A percentile compares a stretch with the other conserved stretches of the same genome.
Conservation (phyloP, 2,113 vertebrate species). For the Jaculus jaculus region DNA sequence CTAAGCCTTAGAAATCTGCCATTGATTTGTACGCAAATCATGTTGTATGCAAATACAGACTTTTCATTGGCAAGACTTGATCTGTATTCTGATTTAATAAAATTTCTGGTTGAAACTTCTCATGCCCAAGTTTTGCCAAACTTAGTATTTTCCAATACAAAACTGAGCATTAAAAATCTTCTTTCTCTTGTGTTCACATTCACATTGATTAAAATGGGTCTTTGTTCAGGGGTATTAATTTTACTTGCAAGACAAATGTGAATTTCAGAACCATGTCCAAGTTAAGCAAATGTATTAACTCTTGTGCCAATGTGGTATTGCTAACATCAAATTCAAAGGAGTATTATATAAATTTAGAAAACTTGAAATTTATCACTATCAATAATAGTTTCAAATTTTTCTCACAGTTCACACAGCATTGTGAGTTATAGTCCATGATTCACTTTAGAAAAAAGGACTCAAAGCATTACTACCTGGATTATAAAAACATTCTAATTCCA, state of each 20-base stretch:
- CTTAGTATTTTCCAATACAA: background rate
- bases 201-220: background rate
- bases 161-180: background rate
- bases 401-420: background rate
- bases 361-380: background rate
- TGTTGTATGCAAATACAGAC: conserved; percentile 1
- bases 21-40: background rate
- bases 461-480: background rate
- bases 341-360: conserved; percentile 1
- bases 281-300: conserved; percentile 23
- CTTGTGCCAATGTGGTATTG: background rate
- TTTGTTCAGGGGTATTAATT: background rate
- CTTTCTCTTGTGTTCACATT: conserved; percentile 11
- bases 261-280: background rate
- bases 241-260: background rate
- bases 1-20: background rate
- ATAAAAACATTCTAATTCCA: conserved; percentile 13
- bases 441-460: conserved; percentile 3
- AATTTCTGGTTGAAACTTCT: background rate
- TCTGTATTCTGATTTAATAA: background rate
- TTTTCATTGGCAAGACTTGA: conserved; percentile 22
- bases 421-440: background rate
- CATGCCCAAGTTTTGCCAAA: background rate
- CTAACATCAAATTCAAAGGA: conserved; percentile 17
- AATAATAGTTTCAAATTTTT: conserved; percentile 2